These are phyloP conservation scores for Leucoraja ocellata DNA, from an alignment of 2,797 vertebrate genomes.

Conservation along the genomic window DNA sequence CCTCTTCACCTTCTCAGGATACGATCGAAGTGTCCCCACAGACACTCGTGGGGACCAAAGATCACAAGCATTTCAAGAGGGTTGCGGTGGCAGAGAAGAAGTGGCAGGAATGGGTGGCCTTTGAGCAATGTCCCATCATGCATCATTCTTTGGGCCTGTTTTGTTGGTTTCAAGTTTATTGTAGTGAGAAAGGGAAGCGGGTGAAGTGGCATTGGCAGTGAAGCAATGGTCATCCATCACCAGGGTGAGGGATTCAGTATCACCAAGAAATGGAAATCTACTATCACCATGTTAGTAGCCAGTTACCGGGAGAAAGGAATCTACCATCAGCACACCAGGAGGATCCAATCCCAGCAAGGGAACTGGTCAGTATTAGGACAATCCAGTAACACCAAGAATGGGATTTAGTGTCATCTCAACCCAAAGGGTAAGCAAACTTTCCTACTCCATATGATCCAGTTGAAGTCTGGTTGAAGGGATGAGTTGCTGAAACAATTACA, in stretches of 20 bases:
- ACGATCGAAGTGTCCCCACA: background rate
- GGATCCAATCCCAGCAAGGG: background rate
- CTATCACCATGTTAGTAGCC: background rate
- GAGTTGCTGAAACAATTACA: background rate
- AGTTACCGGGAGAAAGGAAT: background rate
- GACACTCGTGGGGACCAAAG: too few relatives aligned
- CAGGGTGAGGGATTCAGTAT: background rate
- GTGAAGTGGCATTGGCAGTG: background rate
- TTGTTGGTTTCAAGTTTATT: background rate
- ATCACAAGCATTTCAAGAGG: too few relatives aligned
- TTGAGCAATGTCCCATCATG: background rate
- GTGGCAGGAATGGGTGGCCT: too few relatives aligned
- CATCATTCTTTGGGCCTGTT: background rate
- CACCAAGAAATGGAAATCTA: background rate
- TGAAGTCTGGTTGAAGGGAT: background rate
- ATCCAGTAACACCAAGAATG: background rate
- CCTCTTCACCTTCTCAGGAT: background rate
- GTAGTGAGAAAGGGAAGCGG: too few relatives aligned
- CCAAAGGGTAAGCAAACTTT: background rate
- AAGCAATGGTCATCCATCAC: too few relatives aligned
- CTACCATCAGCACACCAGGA: too few relatives aligned
- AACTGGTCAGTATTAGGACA: background rate
- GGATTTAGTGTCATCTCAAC: background rate
- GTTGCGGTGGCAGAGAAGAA: too few relatives aligned
- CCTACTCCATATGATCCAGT: background rate